These are phyloP conservation scores for Tachysurus fulvidraco DNA, from an alignment of 2,113 vertebrate genomes.

Conservation along the genomic window DNA sequence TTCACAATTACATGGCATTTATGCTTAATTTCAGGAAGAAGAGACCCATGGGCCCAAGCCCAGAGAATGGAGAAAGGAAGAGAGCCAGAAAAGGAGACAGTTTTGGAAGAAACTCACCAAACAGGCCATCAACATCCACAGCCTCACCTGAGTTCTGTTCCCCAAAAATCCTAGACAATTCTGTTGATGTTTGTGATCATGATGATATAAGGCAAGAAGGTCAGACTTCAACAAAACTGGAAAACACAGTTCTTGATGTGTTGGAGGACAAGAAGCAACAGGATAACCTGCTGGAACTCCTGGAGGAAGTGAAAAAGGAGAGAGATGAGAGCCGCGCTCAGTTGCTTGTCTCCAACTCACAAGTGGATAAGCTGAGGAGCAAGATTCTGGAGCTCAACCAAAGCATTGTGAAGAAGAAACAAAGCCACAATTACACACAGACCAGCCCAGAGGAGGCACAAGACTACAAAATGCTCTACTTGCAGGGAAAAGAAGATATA, in stretches of 20 bases:
- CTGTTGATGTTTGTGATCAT: constrained; percentile 10
- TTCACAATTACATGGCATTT: neutral
- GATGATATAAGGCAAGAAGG: neutral
- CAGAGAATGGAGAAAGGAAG: constrained; percentile 13
- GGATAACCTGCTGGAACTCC: constrained; percentile 44
- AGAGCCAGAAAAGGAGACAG: neutral
- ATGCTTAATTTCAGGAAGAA: constrained; percentile 19
- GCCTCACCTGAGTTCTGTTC: neutral
- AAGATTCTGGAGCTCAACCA: constrained; percentile 68
- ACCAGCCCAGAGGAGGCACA: constrained; percentile 50
- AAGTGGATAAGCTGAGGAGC: constrained; percentile 68
- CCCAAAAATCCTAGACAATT: neutral
- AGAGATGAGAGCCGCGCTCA: constrained; percentile 76
- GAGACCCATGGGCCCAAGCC: neutral
- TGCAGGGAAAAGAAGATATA: constrained; percentile 75
- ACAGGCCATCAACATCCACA: constrained; percentile 31
- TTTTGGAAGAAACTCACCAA: neutral
- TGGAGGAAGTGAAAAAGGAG: constrained; percentile 62
- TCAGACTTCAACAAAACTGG: neutral
- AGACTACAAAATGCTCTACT: constrained; percentile 68
- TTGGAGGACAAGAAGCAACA: constrained; percentile 47
- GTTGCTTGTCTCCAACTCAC: constrained; percentile 65
- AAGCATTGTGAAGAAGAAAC: constrained; percentile 72
- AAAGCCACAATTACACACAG: constrained; percentile 75
- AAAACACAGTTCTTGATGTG: neutral